Evolutionary conservation across 2,797 vertebrate species (phyloP).

Genomic region (Cichlasoma orientale): DNA sequence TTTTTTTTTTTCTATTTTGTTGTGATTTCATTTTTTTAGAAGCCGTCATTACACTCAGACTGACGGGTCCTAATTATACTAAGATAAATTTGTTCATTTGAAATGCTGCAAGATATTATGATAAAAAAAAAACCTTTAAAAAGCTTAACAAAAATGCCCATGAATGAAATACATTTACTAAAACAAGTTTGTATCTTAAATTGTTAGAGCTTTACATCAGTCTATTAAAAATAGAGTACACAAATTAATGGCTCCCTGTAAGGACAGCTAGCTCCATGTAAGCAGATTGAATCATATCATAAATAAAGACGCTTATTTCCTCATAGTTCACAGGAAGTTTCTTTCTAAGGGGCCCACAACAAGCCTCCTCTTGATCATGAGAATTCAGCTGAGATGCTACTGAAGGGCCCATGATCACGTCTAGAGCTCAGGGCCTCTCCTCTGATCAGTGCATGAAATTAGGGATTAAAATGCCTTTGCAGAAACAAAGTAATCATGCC

Average conservation of each 20-base stretch:
- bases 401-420: conserved; percentile 67
- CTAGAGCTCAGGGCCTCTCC: conserved; percentile 65
- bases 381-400: conserved; percentile 68
- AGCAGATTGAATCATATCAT: conserved; percentile 26
- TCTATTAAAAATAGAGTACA: neutral
- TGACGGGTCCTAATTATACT: neutral
- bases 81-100: neutral
- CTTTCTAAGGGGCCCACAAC: conserved; percentile 56
- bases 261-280: conserved; percentile 1
- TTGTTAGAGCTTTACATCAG: neutral
- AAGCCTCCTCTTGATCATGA: conserved; percentile 66
- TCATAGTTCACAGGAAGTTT: conserved; percentile 56
- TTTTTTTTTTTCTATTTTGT: neutral
- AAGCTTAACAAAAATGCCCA: neutral
- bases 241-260: neutral
- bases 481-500: conserved; percentile 86
- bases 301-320: conserved; percentile 58
- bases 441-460: conserved; percentile 80
- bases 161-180: neutral
- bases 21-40: conserved; percentile 21
- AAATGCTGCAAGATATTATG: neutral
- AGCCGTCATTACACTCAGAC: conserved; percentile 33
- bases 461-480: conserved; percentile 83
- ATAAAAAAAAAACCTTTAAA: neutral
- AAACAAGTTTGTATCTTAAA: neutral